Percentiles rank a stretch among this genome's conserved stretches.
phyloP scores from a whole-genome alignment of 2,113 vertebrate species.

The Triplophysa siluroides region DNA sequence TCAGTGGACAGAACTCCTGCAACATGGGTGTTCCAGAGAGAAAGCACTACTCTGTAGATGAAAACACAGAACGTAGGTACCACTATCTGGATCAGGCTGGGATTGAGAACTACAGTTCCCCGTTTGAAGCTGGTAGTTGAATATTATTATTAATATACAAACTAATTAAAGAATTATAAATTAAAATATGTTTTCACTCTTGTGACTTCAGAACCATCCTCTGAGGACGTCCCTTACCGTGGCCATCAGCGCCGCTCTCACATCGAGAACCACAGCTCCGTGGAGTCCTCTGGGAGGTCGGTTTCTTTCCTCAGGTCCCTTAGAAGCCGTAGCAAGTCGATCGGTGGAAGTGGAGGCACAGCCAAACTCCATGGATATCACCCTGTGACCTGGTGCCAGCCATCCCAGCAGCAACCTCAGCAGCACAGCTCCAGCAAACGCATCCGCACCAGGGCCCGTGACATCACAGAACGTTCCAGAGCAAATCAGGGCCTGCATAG shows the following conservation, averaged over 20 bases:
- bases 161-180: not conserved
- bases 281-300: conserved; percentile 30
- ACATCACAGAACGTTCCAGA: conserved; percentile 65
- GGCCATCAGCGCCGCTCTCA: conserved; percentile 51
- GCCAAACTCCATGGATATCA: conserved; percentile 54
- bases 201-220: conserved; percentile 39
- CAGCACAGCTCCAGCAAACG: conserved; percentile 69
- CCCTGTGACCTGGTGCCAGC: conserved; percentile 55
- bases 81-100: conserved; percentile 93
- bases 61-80: conserved; percentile 94
- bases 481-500: conserved; percentile 64
- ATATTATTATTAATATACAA: not conserved
- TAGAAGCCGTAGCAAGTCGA: conserved; percentile 67
- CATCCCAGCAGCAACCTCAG: conserved; percentile 55
- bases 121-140: conserved; percentile 82
- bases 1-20: conserved; percentile 36
- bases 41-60: conserved; percentile 80
- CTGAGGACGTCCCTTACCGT: not conserved
- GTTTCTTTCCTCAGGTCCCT: conserved; percentile 40
- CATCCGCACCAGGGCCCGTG: conserved; percentile 67
- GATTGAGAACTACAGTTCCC: conserved; percentile 90
- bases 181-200: too few species aligned
- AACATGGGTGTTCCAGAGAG: conserved; percentile 27
- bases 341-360: conserved; percentile 60
- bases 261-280: conserved; percentile 36